Evolutionary conservation across 2,113 vertebrate species (phyloP).

Genomic region (Dinomys branickii): DNA sequence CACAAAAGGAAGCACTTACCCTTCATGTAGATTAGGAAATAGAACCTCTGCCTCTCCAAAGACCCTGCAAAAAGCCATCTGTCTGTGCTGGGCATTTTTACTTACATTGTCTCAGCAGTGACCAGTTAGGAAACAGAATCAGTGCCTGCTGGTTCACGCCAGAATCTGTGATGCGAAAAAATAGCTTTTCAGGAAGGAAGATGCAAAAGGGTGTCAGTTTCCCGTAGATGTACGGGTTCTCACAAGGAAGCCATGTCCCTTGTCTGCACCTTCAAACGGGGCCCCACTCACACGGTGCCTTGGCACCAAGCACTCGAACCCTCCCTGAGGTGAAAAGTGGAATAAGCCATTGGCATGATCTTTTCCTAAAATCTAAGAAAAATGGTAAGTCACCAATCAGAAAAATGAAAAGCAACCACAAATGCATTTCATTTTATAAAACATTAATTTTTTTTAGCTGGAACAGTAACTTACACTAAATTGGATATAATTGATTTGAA

Average conservation of each 20-base stretch:
- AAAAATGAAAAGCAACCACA: slow-evolving; percentile 27
- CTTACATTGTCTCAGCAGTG: background rate
- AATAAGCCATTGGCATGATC: background rate
- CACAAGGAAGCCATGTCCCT: background rate
- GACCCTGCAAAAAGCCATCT: background rate
- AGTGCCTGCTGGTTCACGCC: background rate
- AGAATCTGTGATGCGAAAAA: background rate
- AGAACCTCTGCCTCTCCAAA: background rate
- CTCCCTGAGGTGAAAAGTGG: background rate
- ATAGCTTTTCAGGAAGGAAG: background rate
- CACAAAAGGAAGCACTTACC: background rate
- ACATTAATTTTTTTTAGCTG: background rate
- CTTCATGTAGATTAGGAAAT: background rate
- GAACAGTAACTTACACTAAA: background rate
- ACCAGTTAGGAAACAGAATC: background rate
- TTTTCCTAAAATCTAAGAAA: background rate
- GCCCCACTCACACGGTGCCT: background rate
- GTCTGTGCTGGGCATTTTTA: background rate
- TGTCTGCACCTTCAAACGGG: background rate
- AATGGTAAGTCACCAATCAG: background rate
- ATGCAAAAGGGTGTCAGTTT: background rate
- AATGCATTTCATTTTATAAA: slow-evolving; percentile 17
- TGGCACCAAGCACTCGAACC: background rate
- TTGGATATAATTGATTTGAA: background rate
- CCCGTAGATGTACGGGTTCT: background rate